Base-by-base conservation (phyloP, 2,113 vertebrate genomes). In the Conger conger region DNA sequence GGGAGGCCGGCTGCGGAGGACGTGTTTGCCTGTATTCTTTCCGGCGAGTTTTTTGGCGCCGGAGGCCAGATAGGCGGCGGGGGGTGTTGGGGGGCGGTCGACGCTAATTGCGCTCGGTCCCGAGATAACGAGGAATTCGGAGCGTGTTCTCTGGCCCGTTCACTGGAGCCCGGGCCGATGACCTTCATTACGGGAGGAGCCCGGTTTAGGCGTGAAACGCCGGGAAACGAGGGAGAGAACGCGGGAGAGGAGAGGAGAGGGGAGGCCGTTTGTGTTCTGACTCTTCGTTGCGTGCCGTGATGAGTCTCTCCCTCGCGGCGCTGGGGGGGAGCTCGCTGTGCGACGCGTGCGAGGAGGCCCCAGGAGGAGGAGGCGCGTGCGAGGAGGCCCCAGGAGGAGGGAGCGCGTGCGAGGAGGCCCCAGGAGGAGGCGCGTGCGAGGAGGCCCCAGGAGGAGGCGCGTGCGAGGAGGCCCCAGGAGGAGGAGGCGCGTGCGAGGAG, bases 171-270 rank as follows among this genome's bases (percentile, higher is more conserved):
- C 45, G 54, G 85, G 77, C 91, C 57, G 82, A 90, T 93, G 90
- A 93, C 92, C 92, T 94, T 94, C 90, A 91, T 93, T 92, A 91
- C 83, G 86, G 86, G 84, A 92, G 86, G 86, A 92, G 91, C 87
- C 85, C 92, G 93, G 90, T 93, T 94, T 92, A 84, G 78, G 85
- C 79, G 86, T 88, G 84, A 88, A 88, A 89, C 88, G 60, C 81
- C 30, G n/a, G n/a, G n/a, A n/a, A n/a, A n/a, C n/a, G 80, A 80
- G 68, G 57, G 60, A 38, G 37, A 76, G 73, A n/a, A n/a, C n/a
- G n/a, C n/a, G n/a, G 78, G 60, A 57, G 18, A 60, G 89, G 37
- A 33, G 73, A 83, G 35, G 57, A 13, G 33, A 23, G 30, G 80
- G 84, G 82, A 86, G 84, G 86, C 80, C 45, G 0, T 4, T 89